Evolutionary conservation across 2,888 invertebrate species (phyloP), one percentile per base, ranked within the genome.

Genomic region (Girardia tigrina): DNA sequence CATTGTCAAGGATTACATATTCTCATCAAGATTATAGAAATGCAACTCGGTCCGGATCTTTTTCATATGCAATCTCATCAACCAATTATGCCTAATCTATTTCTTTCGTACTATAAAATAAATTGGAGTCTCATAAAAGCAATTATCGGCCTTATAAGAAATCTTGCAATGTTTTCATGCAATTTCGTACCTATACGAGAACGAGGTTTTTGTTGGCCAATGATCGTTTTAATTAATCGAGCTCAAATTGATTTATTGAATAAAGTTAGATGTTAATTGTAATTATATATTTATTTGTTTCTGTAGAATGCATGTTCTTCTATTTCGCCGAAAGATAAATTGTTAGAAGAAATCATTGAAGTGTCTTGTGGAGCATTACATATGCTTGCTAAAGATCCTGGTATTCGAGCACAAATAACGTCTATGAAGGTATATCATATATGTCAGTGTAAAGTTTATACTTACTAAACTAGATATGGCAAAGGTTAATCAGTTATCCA

Each of bases 341-440:
- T 73, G 20, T 71, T 76, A 16, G 94, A 97, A 82, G 97, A 98
- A 86, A 94, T 98, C 78, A 93, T 98, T 20, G 98, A 98, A 85
- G 94, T 94, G 28, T 93, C 94, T 0, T 94, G 97, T 2, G 97
- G 95, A 0, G 97, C 97, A 20, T 87, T 98, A 78, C 97, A 99
- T 84, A 94, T 97, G 82, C 87, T 98, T 78, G 95, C 95, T 0
- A 87, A 94, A 74, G 97, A 98, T 86, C 72, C 77, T 12, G 28
- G 29, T 26, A 77, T 29, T 27, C 76, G 77, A 26, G 23, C 70
- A 56, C 56, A 56, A 56, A 56, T 56, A 6, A 56, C 23, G n/a
- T 56, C 56, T 20, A 56, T 56, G 56, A 56, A 56, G 56, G 56
- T 56, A 12, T 8, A n/a, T n/a, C n/a, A n/a, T n/a, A n/a, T n/a